A percentile compares a stretch with the other conserved stretches of the same genome.
phyloP scores from a whole-genome alignment of 2,113 vertebrate species.

The Oreochromis aureus region DNA sequence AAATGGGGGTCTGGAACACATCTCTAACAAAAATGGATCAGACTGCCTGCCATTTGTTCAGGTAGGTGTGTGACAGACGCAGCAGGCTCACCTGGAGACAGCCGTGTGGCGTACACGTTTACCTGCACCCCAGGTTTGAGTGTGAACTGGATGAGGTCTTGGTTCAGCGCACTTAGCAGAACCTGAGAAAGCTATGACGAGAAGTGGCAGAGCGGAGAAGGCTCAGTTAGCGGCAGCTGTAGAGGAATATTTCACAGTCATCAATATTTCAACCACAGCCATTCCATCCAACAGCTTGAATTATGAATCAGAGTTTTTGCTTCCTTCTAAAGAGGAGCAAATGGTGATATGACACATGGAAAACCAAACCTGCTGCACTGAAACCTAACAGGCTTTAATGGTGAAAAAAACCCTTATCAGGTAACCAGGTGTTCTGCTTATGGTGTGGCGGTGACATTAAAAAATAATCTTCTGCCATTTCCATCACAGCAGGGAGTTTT shows the following conservation, averaged over 20 bases:
- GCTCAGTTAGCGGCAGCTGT: slow-evolving; percentile 25
- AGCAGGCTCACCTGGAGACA: slow-evolving; percentile 63
- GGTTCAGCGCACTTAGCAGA: slow-evolving; percentile 70
- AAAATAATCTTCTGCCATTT: background rate
- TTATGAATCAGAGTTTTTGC: slow-evolving; percentile 59
- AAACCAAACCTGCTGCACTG: slow-evolving; percentile 4
- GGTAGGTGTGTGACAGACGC: background rate
- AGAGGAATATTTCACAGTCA: slow-evolving; percentile 48
- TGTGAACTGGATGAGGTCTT: slow-evolving; percentile 67
- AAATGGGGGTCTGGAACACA: background rate
- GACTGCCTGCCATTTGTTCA: background rate
- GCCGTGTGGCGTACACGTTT: slow-evolving; percentile 56
- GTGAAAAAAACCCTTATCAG: slow-evolving; percentile 6
- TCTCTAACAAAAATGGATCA: background rate
- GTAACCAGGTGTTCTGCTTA: slow-evolving; percentile 24
- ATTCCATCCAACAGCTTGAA: slow-evolving; percentile 59
- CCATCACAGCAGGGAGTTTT: background rate
- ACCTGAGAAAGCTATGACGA: slow-evolving; percentile 60
- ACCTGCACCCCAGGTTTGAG: slow-evolving; percentile 60
- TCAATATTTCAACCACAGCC: slow-evolving; percentile 67
- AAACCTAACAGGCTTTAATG: background rate
- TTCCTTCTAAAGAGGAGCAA: slow-evolving; percentile 59
- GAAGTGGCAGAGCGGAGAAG: slow-evolving; percentile 38
- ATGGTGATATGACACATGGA: slow-evolving; percentile 44
- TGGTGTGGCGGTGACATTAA: slow-evolving; percentile 30